Conservation (phyloP, 2,797 vertebrate genomes). For the Pachyuromys duprasi region DNA sequence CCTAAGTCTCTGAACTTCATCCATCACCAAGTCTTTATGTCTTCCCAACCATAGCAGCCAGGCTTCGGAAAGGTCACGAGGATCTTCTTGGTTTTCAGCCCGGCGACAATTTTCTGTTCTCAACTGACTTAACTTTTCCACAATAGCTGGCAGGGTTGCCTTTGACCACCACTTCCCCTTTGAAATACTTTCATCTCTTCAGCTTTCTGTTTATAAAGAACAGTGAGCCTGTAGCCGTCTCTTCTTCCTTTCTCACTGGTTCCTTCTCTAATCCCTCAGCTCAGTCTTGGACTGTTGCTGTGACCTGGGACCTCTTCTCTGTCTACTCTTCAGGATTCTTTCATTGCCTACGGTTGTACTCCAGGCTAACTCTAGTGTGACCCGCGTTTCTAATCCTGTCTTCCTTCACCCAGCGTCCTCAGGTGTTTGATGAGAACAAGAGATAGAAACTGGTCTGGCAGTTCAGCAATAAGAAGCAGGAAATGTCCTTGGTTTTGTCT, state of each 20-base stretch:
- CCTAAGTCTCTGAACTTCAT: neutral
- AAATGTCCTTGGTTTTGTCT: neutral
- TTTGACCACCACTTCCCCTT: neutral
- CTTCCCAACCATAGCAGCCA: neutral
- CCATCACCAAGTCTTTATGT: neutral
- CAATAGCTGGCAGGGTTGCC: neutral
- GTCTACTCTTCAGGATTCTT: neutral
- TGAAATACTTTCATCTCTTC: slow-evolving; percentile 36
- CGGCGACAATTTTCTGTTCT: neutral
- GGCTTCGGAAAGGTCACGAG: neutral
- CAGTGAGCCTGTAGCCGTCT: neutral
- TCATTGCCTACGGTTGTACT: neutral
- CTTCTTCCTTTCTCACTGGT: neutral
- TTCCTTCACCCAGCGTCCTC: neutral
- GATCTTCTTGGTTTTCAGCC: neutral
- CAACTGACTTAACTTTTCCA: neutral
- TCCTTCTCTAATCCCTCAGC: neutral
- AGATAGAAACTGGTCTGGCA: neutral
- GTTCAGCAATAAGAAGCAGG: neutral
- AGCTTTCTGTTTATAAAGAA: slow-evolving; percentile 38
- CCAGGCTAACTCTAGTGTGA: neutral
- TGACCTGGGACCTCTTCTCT: neutral
- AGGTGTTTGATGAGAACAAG: neutral
- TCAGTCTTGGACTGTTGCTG: neutral
- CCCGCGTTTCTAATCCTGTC: neutral